These are phyloP conservation scores for Xyrauchen texanus DNA, from an alignment of 2,113 vertebrate genomes.

Conservation along the genomic window DNA sequence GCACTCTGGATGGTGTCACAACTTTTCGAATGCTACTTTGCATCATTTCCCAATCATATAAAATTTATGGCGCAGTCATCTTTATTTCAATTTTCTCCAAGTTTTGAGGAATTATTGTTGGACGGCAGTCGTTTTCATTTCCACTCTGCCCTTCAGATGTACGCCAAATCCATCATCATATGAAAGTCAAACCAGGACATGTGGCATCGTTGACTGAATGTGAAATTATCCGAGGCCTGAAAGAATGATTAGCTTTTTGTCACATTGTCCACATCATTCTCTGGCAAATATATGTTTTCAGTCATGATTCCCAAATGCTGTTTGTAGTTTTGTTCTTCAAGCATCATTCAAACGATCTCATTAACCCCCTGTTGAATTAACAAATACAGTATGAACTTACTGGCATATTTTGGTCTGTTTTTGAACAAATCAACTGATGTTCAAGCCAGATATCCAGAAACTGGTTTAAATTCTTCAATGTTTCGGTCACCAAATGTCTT, in stretches of 20 bases:
- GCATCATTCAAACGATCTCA: slow-evolving; percentile 8
- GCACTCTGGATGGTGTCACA: no score
- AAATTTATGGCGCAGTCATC: slow-evolving; percentile 43
- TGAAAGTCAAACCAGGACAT: slow-evolving; percentile 43
- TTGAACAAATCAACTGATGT: no score
- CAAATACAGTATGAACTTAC: no score
- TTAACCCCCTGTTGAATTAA: neutral
- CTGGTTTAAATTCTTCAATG: no score
- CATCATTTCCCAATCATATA: slow-evolving; percentile 48
- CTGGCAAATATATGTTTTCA: neutral
- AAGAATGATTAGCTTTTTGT: slow-evolving; percentile 19
- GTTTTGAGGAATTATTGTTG: slow-evolving; percentile 52
- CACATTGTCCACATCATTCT: neutral
- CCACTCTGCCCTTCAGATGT: slow-evolving; percentile 29
- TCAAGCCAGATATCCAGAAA: no score
- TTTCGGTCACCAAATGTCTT: no score
- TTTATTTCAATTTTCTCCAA: slow-evolving; percentile 46
- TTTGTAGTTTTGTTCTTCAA: slow-evolving; percentile 32
- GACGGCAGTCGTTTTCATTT: slow-evolving; percentile 19
- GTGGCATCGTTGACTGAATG: slow-evolving; percentile 25
- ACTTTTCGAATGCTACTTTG: slow-evolving; percentile 33
- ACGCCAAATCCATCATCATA: slow-evolving; percentile 53
- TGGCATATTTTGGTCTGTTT: no score
- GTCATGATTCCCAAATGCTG: slow-evolving; percentile 22
- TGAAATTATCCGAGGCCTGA: slow-evolving; percentile 23